Conservation (phyloP, 2,113 vertebrate genomes). For the Nothobranchius kuhntae region DNA sequence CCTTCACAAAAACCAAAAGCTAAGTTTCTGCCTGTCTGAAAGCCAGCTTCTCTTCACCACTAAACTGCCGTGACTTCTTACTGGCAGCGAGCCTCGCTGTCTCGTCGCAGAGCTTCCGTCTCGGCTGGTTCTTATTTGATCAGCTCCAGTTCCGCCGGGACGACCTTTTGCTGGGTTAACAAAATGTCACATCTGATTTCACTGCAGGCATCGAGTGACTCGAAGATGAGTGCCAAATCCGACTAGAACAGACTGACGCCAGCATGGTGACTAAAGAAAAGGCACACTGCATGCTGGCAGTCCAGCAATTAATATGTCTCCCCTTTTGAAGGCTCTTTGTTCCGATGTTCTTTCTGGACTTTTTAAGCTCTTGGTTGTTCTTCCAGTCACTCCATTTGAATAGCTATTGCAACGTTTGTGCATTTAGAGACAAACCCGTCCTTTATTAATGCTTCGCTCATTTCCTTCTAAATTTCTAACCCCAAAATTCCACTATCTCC, state of each 20-base stretch:
- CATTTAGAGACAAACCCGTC: not conserved
- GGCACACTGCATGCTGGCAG: not conserved
- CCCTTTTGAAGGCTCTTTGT: not conserved
- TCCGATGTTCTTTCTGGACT: not conserved
- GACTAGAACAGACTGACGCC: slow-evolving; percentile 29
- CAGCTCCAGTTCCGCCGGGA: slow-evolving; percentile 39
- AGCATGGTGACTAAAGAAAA: slow-evolving; percentile 30
- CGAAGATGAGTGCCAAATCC: slow-evolving; percentile 35
- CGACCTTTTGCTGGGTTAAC: slow-evolving; percentile 58
- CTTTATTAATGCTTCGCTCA: not conserved
- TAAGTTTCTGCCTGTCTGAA: slow-evolving; percentile 10
- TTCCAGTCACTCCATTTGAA: not conserved
- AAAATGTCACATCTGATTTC: slow-evolving; percentile 68
- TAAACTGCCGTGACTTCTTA: slow-evolving; percentile 27
- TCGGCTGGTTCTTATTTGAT: slow-evolving; percentile 51
- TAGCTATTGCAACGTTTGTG: not conserved
- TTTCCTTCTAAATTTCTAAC: not conserved
- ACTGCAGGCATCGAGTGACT: slow-evolving; percentile 57
- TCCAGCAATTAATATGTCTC: not conserved
- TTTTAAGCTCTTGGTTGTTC: not conserved
- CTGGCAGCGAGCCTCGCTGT: slow-evolving; percentile 10
- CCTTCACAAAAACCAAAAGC: slow-evolving; percentile 12
- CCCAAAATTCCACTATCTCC: too few relatives aligned
- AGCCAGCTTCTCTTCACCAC: slow-evolving; percentile 4
- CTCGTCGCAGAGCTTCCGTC: slow-evolving; percentile 4